These are phyloP conservation scores for Pocillopora verrucosa DNA, from an alignment of 64 coral and sea anemone species.

Conservation along the genomic window DNA sequence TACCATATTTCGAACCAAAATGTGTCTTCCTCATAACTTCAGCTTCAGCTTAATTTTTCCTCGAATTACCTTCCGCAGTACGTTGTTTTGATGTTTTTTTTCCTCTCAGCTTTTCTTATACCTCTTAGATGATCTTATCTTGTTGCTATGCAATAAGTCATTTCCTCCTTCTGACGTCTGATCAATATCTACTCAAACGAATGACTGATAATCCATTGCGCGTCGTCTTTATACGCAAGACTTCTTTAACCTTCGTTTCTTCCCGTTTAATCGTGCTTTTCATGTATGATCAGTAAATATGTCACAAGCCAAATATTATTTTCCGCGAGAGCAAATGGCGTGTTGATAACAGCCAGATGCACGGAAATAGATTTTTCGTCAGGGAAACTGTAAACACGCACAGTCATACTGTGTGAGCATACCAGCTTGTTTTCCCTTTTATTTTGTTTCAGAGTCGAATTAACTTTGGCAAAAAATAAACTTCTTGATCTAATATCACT, in stretches of 20 bases:
- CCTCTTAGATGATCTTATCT: neutral
- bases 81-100: neutral
- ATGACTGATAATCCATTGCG: neutral
- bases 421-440: neutral
- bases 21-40: neutral
- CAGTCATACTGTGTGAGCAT: neutral
- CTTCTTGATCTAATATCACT: slow-evolving; percentile 5
- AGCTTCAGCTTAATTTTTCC: neutral
- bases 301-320: neutral
- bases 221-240: neutral
- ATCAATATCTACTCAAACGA: neutral
- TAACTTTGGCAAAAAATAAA: neutral
- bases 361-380: neutral
- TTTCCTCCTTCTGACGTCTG: neutral
- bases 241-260: neutral
- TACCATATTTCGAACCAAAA: neutral
- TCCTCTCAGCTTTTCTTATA: neutral
- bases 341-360: neutral
- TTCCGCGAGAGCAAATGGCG: neutral
- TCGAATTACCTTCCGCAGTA: neutral
- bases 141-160: slow-evolving; percentile 7
- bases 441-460: neutral
- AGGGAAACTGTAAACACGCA: neutral
- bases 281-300: neutral
- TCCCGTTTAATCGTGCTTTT: too few species aligned